A percentile compares a stretch with the other conserved stretches of the same genome.
phyloP scores from a whole-genome alignment of 2,888 invertebrate genomes.

The Drosophila fungiperda region DNA sequence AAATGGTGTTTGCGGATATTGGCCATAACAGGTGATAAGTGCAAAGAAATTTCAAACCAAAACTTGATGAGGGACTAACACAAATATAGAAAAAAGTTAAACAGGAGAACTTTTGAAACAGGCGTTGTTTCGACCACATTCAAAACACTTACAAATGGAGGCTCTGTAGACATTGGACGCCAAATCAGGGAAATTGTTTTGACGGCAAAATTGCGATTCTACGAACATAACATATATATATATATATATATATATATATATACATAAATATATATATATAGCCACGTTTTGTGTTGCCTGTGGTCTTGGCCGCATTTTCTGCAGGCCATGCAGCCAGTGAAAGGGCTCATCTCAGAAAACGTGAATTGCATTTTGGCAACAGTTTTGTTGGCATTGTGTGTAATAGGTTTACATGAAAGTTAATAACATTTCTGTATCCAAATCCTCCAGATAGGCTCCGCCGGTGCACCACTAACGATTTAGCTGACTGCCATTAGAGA shows the following conservation, averaged over 20 bases:
- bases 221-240: not conserved
- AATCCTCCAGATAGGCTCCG: not conserved
- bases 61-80: not conserved
- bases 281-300: not conserved
- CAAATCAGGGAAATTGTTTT: conserved; percentile 63
- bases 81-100: not conserved
- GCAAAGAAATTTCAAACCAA: conserved; percentile 1
- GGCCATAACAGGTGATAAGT: not conserved
- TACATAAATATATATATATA: not conserved
- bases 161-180: conserved; percentile 30
- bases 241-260: not conserved
- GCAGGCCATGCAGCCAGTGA: conserved; percentile 3
- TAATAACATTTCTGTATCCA: not conserved
- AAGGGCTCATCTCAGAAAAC: conserved; percentile 13
- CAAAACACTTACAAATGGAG: not conserved
- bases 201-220: conserved; percentile 26
- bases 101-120: not conserved
- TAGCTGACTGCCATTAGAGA: conserved; percentile 11
- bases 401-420: not conserved
- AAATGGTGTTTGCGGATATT: conserved; percentile 4
- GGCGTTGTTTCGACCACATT: conserved; percentile 4
- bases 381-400: conserved; percentile 4
- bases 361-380: conserved; percentile 19
- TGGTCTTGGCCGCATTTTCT: conserved; percentile 7
- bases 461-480: conserved; percentile 6